Percentiles rank a stretch among this genome's conserved stretches.
phyloP scores from a whole-genome alignment of 1,140 invertebrate genomes.

The Drosophila cardini region DNA sequence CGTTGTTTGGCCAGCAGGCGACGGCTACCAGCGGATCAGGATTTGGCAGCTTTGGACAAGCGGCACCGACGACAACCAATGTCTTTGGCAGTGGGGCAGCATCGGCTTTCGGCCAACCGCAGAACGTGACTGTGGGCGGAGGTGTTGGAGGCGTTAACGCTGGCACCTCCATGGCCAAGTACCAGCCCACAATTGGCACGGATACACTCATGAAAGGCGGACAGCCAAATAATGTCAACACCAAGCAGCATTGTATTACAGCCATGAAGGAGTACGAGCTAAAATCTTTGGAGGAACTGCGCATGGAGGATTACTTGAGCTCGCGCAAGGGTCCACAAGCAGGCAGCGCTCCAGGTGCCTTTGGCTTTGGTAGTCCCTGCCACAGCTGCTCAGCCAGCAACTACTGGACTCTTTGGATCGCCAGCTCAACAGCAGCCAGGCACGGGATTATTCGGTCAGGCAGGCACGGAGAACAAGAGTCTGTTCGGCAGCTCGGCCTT shows the following conservation, averaged over 20 bases:
- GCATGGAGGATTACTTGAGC: constrained; percentile 96
- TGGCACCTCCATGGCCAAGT: constrained; percentile 93
- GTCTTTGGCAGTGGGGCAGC: constrained; percentile 87
- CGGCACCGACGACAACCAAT: constrained; percentile 85
- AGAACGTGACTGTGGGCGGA: constrained; percentile 70
- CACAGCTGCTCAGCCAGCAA: constrained; percentile 65
- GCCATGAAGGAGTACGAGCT: constrained; percentile 99
- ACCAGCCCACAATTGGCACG: constrained; percentile 93
- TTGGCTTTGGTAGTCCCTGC: constrained; percentile 85
- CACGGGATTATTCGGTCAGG: constrained; percentile 84
- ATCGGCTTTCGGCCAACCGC: constrained; percentile 77
- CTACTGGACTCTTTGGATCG: constrained; percentile 83
- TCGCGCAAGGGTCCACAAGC: constrained; percentile 91
- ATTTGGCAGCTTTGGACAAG: constrained; percentile 88
- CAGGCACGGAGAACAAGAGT: constrained; percentile 71
- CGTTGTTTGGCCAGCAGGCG: constrained; percentile 87
- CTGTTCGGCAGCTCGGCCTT: constrained; percentile 75
- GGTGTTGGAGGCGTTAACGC: constrained; percentile 82
- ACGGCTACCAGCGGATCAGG: constrained; percentile 83
- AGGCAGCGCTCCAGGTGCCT: constrained; percentile 85
- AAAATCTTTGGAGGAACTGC: constrained; percentile 97
- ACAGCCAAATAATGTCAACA: constrained; percentile 92
- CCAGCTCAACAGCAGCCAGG: constrained; percentile 65
- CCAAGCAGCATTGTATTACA: constrained; percentile 97
- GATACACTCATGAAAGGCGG: constrained; percentile 97